Conservation (phyloP, 2,797 vertebrate species). For the Enteromius unitaeniatus region DNA sequence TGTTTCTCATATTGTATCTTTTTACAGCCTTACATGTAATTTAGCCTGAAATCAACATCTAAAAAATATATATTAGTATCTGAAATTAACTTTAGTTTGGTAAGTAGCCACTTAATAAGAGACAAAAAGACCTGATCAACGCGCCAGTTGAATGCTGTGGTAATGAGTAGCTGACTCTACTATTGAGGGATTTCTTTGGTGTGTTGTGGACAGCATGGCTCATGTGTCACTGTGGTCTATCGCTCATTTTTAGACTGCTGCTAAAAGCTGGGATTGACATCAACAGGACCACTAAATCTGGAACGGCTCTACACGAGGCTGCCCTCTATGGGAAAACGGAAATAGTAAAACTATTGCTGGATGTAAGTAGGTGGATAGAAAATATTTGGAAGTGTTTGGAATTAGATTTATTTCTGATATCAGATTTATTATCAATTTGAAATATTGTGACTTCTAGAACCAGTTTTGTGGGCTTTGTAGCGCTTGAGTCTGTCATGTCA, state of each 20-base stretch:
- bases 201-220: slow-evolving; percentile 18
- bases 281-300: slow-evolving; percentile 86
- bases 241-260: slow-evolving; percentile 76
- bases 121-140: neutral
- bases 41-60: neutral
- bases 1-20: neutral
- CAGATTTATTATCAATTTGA: neutral
- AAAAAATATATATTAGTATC: neutral
- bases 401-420: neutral
- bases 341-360: slow-evolving; percentile 84
- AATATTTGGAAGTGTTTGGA: neutral
- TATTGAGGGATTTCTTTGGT: neutral
- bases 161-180: neutral
- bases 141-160: neutral
- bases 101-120: neutral
- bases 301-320: slow-evolving; percentile 85
- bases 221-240: slow-evolving; percentile 9
- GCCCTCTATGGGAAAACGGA: slow-evolving; percentile 87
- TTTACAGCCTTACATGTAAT: neutral
- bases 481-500: neutral
- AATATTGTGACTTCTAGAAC: neutral
- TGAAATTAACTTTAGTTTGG: neutral
- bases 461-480: neutral
- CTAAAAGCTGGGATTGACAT: slow-evolving; percentile 86
- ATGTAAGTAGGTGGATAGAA: slow-evolving; percentile 71